These are phyloP conservation scores for Lepidostoma basale DNA, from an alignment of 1,140 invertebrate genomes.

Conservation along the genomic window DNA sequence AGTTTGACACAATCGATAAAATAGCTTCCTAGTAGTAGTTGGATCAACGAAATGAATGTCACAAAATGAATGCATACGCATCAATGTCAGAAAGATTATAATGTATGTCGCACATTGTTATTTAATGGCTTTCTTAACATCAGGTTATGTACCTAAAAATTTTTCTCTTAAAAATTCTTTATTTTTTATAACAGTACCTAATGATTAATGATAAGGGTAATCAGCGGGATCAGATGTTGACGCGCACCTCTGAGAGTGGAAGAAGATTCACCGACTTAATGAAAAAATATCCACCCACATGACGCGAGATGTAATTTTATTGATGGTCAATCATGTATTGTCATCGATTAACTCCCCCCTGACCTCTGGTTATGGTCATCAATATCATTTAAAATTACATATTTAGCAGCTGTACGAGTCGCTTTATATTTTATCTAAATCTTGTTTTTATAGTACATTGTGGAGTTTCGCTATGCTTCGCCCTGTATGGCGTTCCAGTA, in stretches of 20 bases:
- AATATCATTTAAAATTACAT: conserved; percentile 4
- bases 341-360: conserved; percentile 34
- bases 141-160: too few species aligned
- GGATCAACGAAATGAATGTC: too few species aligned
- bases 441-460: neutral
- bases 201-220: neutral
- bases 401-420: neutral
- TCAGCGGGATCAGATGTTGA: neutral
- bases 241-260: neutral
- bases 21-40: too few species aligned
- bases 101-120: too few species aligned
- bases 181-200: too few species aligned
- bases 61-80: too few species aligned
- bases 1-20: too few species aligned
- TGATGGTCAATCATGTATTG: conserved; percentile 44
- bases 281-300: conserved; percentile 35
- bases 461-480: too few species aligned
- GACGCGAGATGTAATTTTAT: conserved; percentile 31
- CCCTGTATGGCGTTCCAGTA: too few species aligned
- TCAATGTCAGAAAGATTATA: too few species aligned
- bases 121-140: too few species aligned
- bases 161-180: too few species aligned
- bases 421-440: neutral
- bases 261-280: conserved; percentile 7
- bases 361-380: conserved; percentile 15